phyloP scores from a whole-genome alignment of 64 coral and sea anemone genomes.

The Orbicella faveolata region DNA sequence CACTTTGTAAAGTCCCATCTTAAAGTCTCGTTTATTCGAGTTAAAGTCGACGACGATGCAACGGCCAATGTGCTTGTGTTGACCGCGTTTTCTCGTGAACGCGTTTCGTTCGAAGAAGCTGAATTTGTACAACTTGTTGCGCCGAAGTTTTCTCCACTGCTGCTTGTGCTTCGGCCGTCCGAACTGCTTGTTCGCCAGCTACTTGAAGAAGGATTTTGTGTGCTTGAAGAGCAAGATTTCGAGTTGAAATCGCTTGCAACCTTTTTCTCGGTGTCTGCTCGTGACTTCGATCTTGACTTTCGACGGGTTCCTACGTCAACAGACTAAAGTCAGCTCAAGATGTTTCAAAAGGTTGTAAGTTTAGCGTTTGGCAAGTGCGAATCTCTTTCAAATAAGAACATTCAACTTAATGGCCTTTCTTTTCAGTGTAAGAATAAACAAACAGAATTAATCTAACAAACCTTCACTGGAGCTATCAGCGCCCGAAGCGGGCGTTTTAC shows the following conservation, averaged over 20 bases:
- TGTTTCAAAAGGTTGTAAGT: background rate
- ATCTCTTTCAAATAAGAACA: slow-evolving; percentile 11
- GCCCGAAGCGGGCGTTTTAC: slow-evolving; percentile 6
- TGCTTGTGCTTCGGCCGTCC: slow-evolving; percentile 25
- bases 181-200: slow-evolving; percentile 31
- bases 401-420: background rate
- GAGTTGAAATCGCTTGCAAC: background rate
- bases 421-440: slow-evolving; percentile 8
- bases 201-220: slow-evolving; percentile 28
- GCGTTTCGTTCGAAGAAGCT: background rate
- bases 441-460: slow-evolving; percentile 4
- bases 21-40: slow-evolving; percentile 11
- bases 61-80: background rate
- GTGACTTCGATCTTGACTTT: slow-evolving; percentile 18
- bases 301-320: background rate
- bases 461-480: slow-evolving; percentile 39
- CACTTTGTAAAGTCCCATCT: slow-evolving; percentile 19
- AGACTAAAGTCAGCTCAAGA: background rate
- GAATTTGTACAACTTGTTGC: background rate
- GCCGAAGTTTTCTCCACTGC: slow-evolving; percentile 18
- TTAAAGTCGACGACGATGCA: background rate
- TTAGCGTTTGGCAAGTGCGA: background rate
- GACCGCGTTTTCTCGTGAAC: background rate
- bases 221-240: slow-evolving; percentile 23
- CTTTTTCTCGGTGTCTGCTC: background rate